These are phyloP conservation scores for Tridacna crocea DNA, from an alignment of 2,888 invertebrate species.

Conservation along the genomic window DNA sequence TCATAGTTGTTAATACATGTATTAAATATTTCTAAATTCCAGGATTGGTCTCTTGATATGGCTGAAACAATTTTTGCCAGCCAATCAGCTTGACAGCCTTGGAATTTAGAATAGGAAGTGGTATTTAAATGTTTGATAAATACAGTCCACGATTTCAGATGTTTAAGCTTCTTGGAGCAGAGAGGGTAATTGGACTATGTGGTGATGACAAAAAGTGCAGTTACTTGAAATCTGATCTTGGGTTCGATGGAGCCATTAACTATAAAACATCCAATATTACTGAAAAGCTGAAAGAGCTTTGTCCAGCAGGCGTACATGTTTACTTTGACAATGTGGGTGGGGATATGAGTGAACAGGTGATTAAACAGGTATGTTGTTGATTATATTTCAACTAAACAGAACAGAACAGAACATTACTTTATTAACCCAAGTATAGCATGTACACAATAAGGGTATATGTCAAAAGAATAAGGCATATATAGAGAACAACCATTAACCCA, in stretches of 20 bases:
- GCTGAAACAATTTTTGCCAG: too few species aligned
- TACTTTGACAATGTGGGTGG: constrained; percentile 85
- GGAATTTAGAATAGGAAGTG: too few species aligned
- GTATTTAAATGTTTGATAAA: too few species aligned
- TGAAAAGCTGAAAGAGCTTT: constrained; percentile 71
- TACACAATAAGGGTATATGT: too few species aligned
- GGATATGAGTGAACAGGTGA: constrained; percentile 82
- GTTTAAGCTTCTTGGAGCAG: constrained; percentile 79
- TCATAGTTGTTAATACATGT: too few species aligned
- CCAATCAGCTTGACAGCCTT: too few species aligned
- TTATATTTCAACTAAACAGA: background rate
- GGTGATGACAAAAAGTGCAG: constrained; percentile 83
- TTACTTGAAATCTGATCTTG: constrained; percentile 77
- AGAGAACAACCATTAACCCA: too few species aligned
- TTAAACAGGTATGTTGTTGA: constrained; percentile 74
- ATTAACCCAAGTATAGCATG: too few species aligned
- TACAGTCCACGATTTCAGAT: constrained; percentile 70
- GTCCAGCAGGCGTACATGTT: constrained; percentile 82
- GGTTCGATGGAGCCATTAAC: constrained; percentile 83
- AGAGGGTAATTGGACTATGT: constrained; percentile 83
- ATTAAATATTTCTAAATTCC: too few species aligned
- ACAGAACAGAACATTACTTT: too few species aligned
- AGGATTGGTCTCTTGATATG: too few species aligned
- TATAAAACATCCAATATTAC: constrained; percentile 81
- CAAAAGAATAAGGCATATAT: too few species aligned